Base-by-base conservation (phyloP, 1,140 invertebrate species). In the Hycleus cichorii region DNA sequence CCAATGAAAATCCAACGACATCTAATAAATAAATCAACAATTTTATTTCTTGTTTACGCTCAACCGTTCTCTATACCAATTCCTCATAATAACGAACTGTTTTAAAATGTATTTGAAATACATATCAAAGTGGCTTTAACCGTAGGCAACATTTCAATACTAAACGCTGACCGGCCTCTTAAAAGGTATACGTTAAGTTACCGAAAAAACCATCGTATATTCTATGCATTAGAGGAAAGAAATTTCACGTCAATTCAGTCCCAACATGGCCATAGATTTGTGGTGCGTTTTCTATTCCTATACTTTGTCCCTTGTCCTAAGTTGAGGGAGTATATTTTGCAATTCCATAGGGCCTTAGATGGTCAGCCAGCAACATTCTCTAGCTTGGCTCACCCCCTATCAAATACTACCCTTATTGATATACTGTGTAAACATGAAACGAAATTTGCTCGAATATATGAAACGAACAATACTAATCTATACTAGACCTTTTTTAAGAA, bases 341-440 rank as follows among this genome's bases (percentile, higher is more conserved):
- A 64, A 66, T 68, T 69, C 63, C 57, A 55, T 47, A 46, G 61
- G 60, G 57, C 57, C 46, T 55, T 32, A 32, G 52, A 51, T 64
- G 66, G 68, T 66, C 63, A 66, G 64, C 64, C 62, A 57, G 59
- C 50, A 58, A 59, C 64, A 58, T 64, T 64, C 49, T 59, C 46
- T 18, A 65, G 49, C 57, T 18, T 18, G 18, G 18, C 18, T 18
- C 18, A 18, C 7, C 32, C 32, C 32, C 32, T 32, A 32, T 32
- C 32, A 32, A 32, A 32, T 32, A 18, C 59, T 57, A 32, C 67
- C 68, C 69, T 70, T 67, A 70, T 71, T 71, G 67, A 67, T 69
- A 69, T 71, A 71, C 69, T 70, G 69, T 63, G 69, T 71, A 71
- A 71, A 71, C 63, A 71, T 52, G 54, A 32, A 32, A 32, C 32